phyloP scores from a whole-genome alignment of 2,797 vertebrate species.

The Oryzias dopingdopingensis region DNA sequence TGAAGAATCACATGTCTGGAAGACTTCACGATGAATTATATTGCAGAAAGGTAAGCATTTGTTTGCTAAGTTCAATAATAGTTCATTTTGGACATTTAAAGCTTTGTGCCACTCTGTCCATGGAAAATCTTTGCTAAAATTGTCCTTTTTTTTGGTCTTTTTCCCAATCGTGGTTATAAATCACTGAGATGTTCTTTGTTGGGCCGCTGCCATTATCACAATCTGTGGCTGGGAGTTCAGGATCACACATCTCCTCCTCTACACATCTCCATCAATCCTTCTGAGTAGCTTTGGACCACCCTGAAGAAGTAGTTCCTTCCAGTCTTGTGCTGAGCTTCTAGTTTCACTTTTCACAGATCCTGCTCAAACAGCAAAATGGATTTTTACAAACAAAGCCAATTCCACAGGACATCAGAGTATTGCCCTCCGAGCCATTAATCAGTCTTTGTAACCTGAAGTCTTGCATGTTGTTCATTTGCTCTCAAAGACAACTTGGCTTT shows the following conservation, averaged over 20 bases:
- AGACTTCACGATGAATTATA: slow-evolving; percentile 7
- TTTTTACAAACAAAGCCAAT: slow-evolving; percentile 64
- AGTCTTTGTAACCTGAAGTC: slow-evolving; percentile 33
- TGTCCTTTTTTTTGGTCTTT: not conserved
- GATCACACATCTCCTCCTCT: slow-evolving; percentile 16
- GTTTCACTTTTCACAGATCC: slow-evolving; percentile 62
- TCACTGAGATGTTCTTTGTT: slow-evolving; percentile 4
- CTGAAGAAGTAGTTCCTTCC: slow-evolving; percentile 50
- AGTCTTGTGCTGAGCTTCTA: slow-evolving; percentile 46
- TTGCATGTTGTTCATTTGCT: slow-evolving; percentile 37
- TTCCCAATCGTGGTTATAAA: not conserved
- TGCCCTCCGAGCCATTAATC: slow-evolving; percentile 44
- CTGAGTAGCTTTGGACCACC: slow-evolving; percentile 55
- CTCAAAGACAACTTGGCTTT: slow-evolving; percentile 29
- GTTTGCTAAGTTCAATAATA: slow-evolving; percentile 2
- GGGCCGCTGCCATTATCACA: slow-evolving; percentile 2
- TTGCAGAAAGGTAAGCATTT: slow-evolving; percentile 5
- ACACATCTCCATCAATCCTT: slow-evolving; percentile 33
- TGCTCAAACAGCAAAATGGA: slow-evolving; percentile 36
- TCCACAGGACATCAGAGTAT: slow-evolving; percentile 37
- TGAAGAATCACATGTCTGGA: not conserved
- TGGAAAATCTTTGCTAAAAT: not conserved
- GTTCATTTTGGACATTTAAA: not conserved
- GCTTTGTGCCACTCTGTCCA: not conserved
- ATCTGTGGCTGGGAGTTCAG: slow-evolving; percentile 12